Base-by-base conservation (phyloP, 1,140 invertebrate genomes). In the Drosophila guanche region DNA sequence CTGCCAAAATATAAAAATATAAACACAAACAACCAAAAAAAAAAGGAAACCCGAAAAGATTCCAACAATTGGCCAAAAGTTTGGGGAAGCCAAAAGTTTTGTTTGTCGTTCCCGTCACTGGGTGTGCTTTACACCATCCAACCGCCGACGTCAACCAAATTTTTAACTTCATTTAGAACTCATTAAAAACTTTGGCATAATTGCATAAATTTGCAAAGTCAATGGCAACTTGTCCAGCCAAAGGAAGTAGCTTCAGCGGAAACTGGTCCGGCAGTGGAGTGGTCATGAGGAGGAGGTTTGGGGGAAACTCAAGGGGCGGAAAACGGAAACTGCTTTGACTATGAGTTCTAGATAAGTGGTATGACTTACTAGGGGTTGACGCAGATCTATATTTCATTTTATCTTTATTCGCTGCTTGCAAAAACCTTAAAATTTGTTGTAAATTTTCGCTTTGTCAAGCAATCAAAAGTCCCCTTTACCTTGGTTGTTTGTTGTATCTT, bases 151-250 rank as follows among this genome's bases (percentile, higher is more conserved):
- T 76, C 74, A 83, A 72, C 83, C 61, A 74, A 86, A 88, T 86
- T 88, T 65, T 88, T 88, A 86, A 86, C 83, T 86, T 86, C 70
- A 86, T 86, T 86, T 86, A 76, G 75, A 86, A 86, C 83, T 86
- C 83, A 86, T 86, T 86, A 86, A 86, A 86, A 86, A 86, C 78
- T 86, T 86, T 88, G 72, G 74, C 81, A 86, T 86, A 86, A 86
- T 86, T 86, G 81, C 81, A 86, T 86, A 86, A 86, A 86, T 88
- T 86, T 86, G 75, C 74, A 88, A 86, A 86, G 81, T 86, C 83
- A 86, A 86, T 88, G 83, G 56, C 78, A 88, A 88, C 74, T 86
- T 77, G 41, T 53, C 66, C 78, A 51, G 59, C 45, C 46, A 73
- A 46, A 16, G 48, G 27, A 5, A 8, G 20, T 3, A 46, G 8